Percentiles rank a stretch among this genome's conserved stretches.
Conservation (phyloP, 1,140 invertebrate species). For the Drosophila equinoxialis region DNA sequence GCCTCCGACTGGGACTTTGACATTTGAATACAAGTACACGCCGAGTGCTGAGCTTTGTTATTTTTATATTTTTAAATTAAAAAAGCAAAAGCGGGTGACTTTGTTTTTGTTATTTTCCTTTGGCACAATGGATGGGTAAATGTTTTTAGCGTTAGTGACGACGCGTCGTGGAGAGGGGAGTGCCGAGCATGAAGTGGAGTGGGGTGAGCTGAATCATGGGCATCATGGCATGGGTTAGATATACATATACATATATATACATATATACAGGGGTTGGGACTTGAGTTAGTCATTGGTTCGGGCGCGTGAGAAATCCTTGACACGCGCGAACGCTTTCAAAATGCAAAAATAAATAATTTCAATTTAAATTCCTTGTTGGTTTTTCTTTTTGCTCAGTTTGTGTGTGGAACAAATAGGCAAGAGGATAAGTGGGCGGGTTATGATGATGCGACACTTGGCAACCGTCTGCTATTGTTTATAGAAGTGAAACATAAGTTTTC, state of each 20-base stretch:
- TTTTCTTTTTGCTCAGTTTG: slow-evolving; percentile 45
- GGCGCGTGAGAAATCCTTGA: slow-evolving; percentile 77
- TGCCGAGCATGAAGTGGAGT: background rate
- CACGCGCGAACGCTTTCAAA: slow-evolving; percentile 76
- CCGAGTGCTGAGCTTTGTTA: slow-evolving; percentile 56
- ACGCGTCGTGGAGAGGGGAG: too few species aligned
- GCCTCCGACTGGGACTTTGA: slow-evolving; percentile 50
- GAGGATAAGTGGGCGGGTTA: background rate
- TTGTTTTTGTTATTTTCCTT: slow-evolving; percentile 42
- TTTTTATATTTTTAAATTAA: slow-evolving; percentile 82
- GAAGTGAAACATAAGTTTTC: slow-evolving; percentile 69
- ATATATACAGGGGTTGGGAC: slow-evolving; percentile 4
- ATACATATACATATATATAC: background rate
- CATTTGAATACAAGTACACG: slow-evolving; percentile 59
- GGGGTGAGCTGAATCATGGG: background rate
- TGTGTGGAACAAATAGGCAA: slow-evolving; percentile 2
- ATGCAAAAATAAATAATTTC: slow-evolving; percentile 82
- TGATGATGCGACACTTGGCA: slow-evolving; percentile 36
- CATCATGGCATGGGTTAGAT: background rate
- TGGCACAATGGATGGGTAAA: slow-evolving; percentile 20
- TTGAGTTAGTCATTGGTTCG: slow-evolving; percentile 41
- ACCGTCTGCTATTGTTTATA: slow-evolving; percentile 53
- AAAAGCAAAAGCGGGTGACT: slow-evolving; percentile 63
- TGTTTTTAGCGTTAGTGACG: too few species aligned
- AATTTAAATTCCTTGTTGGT: slow-evolving; percentile 75